Percentiles rank a stretch among this genome's conserved stretches.
These are phyloP conservation scores for Boleophthalmus pectinirostris DNA, from an alignment of 2,113 vertebrate species.

Conservation along the genomic window DNA sequence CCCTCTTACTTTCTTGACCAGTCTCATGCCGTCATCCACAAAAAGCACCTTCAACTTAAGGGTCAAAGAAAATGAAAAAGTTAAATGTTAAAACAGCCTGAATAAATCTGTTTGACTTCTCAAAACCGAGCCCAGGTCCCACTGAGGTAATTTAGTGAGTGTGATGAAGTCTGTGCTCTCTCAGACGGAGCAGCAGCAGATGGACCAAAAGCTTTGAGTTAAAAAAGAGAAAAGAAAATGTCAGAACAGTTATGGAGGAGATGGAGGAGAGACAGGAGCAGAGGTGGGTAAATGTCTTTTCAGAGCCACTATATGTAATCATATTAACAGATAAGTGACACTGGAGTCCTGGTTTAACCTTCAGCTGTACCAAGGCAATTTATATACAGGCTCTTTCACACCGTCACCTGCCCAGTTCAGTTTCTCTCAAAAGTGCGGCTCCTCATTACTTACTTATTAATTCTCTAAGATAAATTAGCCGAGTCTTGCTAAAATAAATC, in stretches of 20 bases:
- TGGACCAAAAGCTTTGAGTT: slow-evolving; percentile 11
- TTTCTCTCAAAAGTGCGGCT: no score
- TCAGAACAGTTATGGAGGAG: neutral
- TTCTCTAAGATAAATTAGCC: no score
- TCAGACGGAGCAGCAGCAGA: neutral
- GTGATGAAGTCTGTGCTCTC: neutral
- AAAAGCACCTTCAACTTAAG: neutral
- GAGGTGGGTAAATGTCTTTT: neutral
- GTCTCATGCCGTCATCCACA: neutral
- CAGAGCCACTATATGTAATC: slow-evolving; percentile 1
- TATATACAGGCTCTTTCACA: neutral
- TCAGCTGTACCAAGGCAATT: slow-evolving; percentile 10
- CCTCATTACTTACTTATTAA: no score
- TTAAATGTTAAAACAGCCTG: neutral
- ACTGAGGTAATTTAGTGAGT: neutral
- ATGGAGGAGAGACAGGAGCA: neutral
- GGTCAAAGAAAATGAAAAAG: neutral
- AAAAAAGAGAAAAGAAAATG: slow-evolving; percentile 24
- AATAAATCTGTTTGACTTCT: neutral
- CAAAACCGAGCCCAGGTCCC: neutral
- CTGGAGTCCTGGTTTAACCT: slow-evolving; percentile 3
- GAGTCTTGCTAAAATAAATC: no score
- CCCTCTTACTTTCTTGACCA: neutral
- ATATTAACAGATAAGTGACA: neutral
- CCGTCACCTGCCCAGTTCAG: no score